phyloP scores from a whole-genome alignment of 2,113 vertebrate species.

The Excalfactoria chinensis region DNA sequence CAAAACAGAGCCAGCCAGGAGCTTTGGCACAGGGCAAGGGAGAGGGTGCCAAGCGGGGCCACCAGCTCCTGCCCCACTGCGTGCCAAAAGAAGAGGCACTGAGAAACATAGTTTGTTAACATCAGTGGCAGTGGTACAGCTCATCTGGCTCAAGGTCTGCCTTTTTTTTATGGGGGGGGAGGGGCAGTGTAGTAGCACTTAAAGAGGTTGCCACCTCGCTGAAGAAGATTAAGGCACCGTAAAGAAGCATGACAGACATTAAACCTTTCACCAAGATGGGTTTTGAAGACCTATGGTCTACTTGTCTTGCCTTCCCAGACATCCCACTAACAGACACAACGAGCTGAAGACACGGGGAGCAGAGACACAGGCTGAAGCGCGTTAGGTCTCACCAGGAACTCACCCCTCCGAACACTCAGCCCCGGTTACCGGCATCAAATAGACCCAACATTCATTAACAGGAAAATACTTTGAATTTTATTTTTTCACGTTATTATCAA shows the following conservation, averaged over 20 bases:
- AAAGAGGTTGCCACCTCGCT: background rate
- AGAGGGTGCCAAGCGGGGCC: too few relatives aligned
- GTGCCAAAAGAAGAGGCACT: accelerated
- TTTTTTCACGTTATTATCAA: constrained; percentile 95
- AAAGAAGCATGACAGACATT: background rate
- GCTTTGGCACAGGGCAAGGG: background rate
- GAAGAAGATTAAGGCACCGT: background rate
- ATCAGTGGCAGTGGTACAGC: accelerated
- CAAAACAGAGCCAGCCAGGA: background rate
- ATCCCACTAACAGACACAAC: background rate
- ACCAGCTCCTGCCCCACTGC: background rate
- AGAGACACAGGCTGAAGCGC: constrained; percentile 28
- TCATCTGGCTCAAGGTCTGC: accelerated
- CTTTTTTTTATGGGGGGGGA: background rate
- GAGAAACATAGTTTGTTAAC: background rate
- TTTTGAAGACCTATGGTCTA: background rate
- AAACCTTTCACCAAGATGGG: background rate
- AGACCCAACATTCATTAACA: constrained; percentile 79
- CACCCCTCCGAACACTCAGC: constrained; percentile 39
- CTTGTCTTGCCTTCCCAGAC: background rate
- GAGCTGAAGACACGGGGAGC: constrained; percentile 32
- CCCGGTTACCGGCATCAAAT: constrained; percentile 73
- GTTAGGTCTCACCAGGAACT: constrained; percentile 5
- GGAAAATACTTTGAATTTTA: constrained; percentile 95
- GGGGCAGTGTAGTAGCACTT: accelerated